Percentiles rank a stretch among this genome's conserved stretches.
Evolutionary conservation across 2,888 invertebrate species (phyloP).

Genomic region (Drosophila vallismaia): DNA sequence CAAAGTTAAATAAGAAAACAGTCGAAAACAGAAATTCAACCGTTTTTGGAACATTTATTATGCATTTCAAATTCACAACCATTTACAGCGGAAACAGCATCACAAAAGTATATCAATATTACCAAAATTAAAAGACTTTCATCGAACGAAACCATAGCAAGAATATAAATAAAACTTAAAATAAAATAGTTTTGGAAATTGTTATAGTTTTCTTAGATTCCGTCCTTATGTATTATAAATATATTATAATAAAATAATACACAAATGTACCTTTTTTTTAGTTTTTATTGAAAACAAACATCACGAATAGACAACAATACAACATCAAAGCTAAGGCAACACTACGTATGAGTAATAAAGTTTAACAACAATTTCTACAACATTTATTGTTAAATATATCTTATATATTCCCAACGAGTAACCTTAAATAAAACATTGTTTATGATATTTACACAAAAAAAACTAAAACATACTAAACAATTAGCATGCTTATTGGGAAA

Average conservation of each 20-base stretch:
- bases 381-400: not conserved
- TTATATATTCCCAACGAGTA: not conserved
- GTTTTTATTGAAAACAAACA: not conserved
- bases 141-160: too few species aligned
- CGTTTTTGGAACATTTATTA: too few species aligned
- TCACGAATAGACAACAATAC: not conserved
- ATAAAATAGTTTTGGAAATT: too few species aligned
- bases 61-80: too few species aligned
- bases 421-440: not conserved
- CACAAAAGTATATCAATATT: too few species aligned
- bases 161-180: too few species aligned
- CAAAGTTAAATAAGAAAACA: too few species aligned
- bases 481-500: not conserved
- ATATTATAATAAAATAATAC: not conserved
- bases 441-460: not conserved
- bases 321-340: not conserved
- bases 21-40: too few species aligned
- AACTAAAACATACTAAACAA: not conserved
- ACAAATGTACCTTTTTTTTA: not conserved
- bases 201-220: too few species aligned
- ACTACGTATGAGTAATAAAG: conserved; percentile 1
- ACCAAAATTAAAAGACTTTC: too few species aligned
- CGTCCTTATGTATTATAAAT: too few species aligned
- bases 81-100: too few species aligned
- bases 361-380: not conserved